phyloP scores from a whole-genome alignment of 23 tunicate species.

The Clavelina lepadiformis region DNA sequence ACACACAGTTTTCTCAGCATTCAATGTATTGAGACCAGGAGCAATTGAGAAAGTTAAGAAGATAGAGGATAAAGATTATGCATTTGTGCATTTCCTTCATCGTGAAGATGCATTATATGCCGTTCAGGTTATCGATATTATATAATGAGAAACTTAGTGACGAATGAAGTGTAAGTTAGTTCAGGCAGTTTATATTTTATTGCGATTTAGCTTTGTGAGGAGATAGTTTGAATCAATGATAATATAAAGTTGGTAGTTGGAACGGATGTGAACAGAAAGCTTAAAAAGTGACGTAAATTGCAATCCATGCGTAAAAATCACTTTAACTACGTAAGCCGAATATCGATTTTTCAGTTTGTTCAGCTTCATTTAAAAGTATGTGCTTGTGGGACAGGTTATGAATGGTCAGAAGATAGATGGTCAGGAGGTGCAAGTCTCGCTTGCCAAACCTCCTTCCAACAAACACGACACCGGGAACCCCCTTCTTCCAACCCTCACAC shows the following conservation, averaged over 20 bases:
- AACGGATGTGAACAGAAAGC: no score
- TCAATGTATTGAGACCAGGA: slow-evolving; percentile 79
- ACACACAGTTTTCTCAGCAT: slow-evolving; percentile 51
- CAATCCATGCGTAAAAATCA: no score
- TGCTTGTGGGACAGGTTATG: slow-evolving; percentile 68
- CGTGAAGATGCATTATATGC: slow-evolving; percentile 93
- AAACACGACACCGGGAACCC: slow-evolving; percentile 35
- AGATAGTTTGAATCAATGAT: no score
- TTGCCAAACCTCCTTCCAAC: slow-evolving; percentile 75
- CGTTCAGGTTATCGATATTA: slow-evolving; percentile 36
- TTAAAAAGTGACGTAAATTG: no score
- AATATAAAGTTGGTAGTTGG: no score
- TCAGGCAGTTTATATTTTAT: no score
- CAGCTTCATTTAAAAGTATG: not conserved
- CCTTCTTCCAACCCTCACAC: not conserved
- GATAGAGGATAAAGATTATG: slow-evolving; percentile 92
- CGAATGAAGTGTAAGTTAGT: no score
- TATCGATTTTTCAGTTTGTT: not conserved
- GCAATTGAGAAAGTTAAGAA: slow-evolving; percentile 93
- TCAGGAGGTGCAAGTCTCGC: slow-evolving; percentile 85
- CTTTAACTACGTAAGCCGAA: no score
- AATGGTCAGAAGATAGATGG: slow-evolving; percentile 92
- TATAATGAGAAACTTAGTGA: not conserved
- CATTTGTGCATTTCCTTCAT: slow-evolving; percentile 89
- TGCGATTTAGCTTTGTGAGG: no score